phyloP scores from a whole-genome alignment of 1,140 invertebrate species.

The Hycleus cichorii region DNA sequence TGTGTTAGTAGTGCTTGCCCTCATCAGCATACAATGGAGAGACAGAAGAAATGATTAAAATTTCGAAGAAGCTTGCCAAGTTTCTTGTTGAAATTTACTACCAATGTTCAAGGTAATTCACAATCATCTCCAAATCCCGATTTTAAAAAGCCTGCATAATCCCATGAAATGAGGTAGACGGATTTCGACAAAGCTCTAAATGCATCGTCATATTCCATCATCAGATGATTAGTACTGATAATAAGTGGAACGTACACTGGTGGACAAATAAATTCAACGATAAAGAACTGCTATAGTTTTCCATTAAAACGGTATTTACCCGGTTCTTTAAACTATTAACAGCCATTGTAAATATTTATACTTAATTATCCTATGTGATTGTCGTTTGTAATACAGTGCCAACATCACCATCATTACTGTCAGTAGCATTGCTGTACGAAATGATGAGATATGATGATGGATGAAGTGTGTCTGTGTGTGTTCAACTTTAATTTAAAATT shows the following conservation, averaged over 20 bases:
- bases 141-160: too few relatives aligned
- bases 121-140: too few relatives aligned
- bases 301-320: conserved; percentile 11
- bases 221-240: too few relatives aligned
- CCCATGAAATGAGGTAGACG: too few relatives aligned
- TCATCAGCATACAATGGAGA: conserved; percentile 16
- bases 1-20: conserved; percentile 5
- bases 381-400: neutral
- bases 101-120: too few relatives aligned
- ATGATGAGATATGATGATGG: neutral
- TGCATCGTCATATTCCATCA: too few relatives aligned
- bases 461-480: conserved; percentile 1
- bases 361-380: conserved; percentile 24
- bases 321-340: conserved; percentile 11
- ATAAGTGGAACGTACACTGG: neutral
- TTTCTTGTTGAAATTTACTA: too few relatives aligned
- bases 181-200: too few relatives aligned
- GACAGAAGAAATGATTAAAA: neutral
- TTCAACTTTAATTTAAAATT: conserved; percentile 31
- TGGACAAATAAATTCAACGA: conserved; percentile 10
- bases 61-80: too few relatives aligned
- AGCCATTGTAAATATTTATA: conserved; percentile 26
- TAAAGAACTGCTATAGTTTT: conserved; percentile 2
- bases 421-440: neutral
- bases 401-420: neutral